phyloP scores from a whole-genome alignment of 2,797 vertebrate genomes.

The Harpagifer antarcticus region DNA sequence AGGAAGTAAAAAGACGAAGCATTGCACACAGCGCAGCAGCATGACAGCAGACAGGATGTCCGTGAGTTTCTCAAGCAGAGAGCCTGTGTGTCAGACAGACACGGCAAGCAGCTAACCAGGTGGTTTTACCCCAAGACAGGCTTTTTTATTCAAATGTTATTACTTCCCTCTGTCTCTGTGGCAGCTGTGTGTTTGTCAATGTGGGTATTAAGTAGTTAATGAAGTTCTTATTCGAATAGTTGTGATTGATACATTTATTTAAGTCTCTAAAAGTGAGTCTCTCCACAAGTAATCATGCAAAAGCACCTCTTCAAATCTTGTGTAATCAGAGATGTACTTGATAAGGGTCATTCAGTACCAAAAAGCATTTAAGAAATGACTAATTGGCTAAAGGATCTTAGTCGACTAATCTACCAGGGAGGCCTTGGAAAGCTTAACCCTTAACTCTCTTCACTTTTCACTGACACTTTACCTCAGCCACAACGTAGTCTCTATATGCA shows the following conservation, averaged over 20 bases:
- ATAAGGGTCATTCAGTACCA: too few relatives aligned
- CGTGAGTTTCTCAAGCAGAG: slow-evolving; percentile 72
- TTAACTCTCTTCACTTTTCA: background rate
- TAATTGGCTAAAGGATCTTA: too few relatives aligned
- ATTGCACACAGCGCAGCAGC: slow-evolving; percentile 38
- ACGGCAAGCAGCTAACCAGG: slow-evolving; percentile 14
- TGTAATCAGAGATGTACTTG: too few relatives aligned
- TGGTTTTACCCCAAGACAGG: background rate
- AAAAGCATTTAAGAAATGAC: too few relatives aligned
- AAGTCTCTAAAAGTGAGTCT: too few relatives aligned
- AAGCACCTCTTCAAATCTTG: too few relatives aligned
- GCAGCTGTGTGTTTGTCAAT: background rate
- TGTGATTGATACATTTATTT: too few relatives aligned
- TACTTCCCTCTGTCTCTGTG: background rate
- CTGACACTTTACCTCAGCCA: too few relatives aligned
- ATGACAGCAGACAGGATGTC: slow-evolving; percentile 81
- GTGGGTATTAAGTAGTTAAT: background rate
- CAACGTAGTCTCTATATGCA: too few relatives aligned
- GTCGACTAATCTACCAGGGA: too few relatives aligned
- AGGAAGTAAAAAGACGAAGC: slow-evolving; percentile 74
- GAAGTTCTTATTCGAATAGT: too few relatives aligned
- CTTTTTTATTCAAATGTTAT: background rate
- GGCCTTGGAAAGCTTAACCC: background rate
- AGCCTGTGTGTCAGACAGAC: slow-evolving; percentile 59
- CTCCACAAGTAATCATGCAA: too few relatives aligned